These are phyloP conservation scores for Tiaroga cobitis DNA, from an alignment of 2,797 vertebrate species.

Conservation along the genomic window DNA sequence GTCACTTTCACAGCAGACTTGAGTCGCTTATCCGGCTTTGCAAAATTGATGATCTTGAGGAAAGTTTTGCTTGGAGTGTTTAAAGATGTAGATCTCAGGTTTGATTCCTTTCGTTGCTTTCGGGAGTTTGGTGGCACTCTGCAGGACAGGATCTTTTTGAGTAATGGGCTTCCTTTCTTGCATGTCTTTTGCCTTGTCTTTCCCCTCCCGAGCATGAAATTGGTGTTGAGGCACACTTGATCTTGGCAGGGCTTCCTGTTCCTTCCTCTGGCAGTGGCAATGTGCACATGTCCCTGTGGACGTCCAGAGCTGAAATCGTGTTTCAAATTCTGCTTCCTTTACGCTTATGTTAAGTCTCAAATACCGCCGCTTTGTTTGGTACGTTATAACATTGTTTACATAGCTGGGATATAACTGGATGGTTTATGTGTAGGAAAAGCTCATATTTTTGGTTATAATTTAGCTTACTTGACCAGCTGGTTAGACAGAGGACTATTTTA, in stretches of 20 bases:
- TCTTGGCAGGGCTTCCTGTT: slow-evolving; percentile 65
- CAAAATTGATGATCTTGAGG: slow-evolving; percentile 35
- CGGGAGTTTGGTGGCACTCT: slow-evolving; percentile 21
- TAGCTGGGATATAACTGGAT: slow-evolving; percentile 18
- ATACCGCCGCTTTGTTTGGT: neutral
- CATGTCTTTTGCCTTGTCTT: slow-evolving; percentile 60
- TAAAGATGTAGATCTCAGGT: neutral
- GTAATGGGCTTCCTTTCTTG: slow-evolving; percentile 65
- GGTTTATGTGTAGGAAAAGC: neutral
- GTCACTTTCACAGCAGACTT: slow-evolving; percentile 25
- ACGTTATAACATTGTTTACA: slow-evolving; percentile 25
- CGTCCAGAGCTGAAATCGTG: neutral
- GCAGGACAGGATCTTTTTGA: slow-evolving; percentile 58
- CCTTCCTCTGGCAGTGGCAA: slow-evolving; percentile 29
- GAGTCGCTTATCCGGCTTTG: slow-evolving; percentile 17
- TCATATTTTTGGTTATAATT: slow-evolving; percentile 46
- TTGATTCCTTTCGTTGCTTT: neutral
- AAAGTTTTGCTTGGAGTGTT: neutral
- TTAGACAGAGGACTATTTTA: slow-evolving; percentile 15
- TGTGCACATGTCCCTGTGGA: slow-evolving; percentile 16
- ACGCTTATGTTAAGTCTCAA: slow-evolving; percentile 18
- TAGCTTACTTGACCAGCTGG: neutral
- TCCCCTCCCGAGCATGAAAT: slow-evolving; percentile 67
- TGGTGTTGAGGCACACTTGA: slow-evolving; percentile 60
- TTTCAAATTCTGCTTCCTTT: slow-evolving; percentile 36